Evolutionary conservation across 53 echinoderm and acorn worm genomes (phyloP).

Genomic region (Echinarachnius parma): DNA sequence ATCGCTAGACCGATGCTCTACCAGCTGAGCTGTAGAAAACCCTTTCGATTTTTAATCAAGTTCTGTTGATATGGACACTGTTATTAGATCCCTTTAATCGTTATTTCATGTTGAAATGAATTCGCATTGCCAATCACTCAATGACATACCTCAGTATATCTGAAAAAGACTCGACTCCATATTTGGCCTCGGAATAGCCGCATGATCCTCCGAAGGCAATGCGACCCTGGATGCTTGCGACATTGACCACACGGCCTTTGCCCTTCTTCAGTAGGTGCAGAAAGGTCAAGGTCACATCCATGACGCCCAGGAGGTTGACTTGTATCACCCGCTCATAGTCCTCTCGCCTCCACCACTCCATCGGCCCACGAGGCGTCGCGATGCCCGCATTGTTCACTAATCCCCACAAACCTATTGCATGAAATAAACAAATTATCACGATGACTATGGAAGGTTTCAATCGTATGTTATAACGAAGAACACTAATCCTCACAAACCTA

Average conservation of each 20-base stretch:
- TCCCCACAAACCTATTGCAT: conserved; percentile 80
- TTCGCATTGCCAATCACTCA: no score
- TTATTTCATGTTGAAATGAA: no score
- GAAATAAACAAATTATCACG: no score
- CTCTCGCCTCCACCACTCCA: conserved; percentile 45
- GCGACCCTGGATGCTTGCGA: conserved; percentile 58
- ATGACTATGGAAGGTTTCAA: no score
- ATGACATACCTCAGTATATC: conserved; percentile 54
- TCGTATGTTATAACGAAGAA: no score
- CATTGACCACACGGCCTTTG: conserved; percentile 67
- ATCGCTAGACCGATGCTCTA: no score
- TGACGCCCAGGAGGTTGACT: conserved; percentile 63
- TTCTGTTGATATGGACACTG: no score
- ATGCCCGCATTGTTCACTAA: conserved; percentile 80
- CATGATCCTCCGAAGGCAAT: conserved; percentile 43
- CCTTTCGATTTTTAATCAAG: no score
- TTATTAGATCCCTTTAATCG: no score
- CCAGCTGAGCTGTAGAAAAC: no score
- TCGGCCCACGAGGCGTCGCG: conserved; percentile 23
- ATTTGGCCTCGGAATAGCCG: conserved; percentile 59
- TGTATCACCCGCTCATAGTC: conserved; percentile 40
- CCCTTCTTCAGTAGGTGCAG: conserved; percentile 69
- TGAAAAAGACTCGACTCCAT: conserved; percentile 53
- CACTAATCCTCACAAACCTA: no score
- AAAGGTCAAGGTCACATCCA: conserved; percentile 58